Percentiles rank a stretch among this genome's conserved stretches.
Evolutionary conservation across 1,140 invertebrate genomes (phyloP).

Genomic region (Lasioglossum baleicum): DNA sequence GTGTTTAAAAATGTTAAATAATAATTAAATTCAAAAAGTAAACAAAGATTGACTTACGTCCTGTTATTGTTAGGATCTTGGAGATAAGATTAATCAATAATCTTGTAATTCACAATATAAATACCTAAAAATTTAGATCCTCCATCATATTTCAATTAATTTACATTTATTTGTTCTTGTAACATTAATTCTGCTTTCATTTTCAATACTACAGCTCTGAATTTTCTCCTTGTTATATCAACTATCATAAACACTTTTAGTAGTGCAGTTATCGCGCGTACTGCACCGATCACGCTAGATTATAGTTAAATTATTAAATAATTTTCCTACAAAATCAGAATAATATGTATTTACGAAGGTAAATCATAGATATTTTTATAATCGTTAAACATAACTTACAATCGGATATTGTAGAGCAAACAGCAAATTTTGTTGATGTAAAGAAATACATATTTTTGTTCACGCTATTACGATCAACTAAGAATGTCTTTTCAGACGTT

Average conservation of each 20-base stretch:
- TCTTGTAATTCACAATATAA: not conserved
- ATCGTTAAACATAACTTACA: conserved; percentile 2
- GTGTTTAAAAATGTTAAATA: too few species aligned
- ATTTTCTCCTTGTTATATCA: not conserved
- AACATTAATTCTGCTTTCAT: not conserved
- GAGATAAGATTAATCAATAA: not conserved
- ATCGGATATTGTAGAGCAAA: not conserved
- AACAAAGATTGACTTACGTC: not conserved
- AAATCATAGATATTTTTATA: not conserved
- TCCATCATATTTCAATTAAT: not conserved
- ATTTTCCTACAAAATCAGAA: conserved; percentile 24
- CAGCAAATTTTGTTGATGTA: not conserved
- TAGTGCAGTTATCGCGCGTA: conserved; percentile 7
- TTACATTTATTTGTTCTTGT: not conserved
- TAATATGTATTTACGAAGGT: not conserved
- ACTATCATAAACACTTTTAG: not conserved
- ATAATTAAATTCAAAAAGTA: not conserved
- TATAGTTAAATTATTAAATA: not conserved
- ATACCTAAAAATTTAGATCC: not conserved
- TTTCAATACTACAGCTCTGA: not conserved
- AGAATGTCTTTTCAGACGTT: not conserved
- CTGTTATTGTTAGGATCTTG: not conserved
- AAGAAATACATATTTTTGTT: not conserved
- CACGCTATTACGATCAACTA: not conserved
- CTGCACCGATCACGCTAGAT: not conserved